These are phyloP conservation scores for Apis mellifera DNA, from an alignment of 1,140 invertebrate species.

Conservation along the genomic window DNA sequence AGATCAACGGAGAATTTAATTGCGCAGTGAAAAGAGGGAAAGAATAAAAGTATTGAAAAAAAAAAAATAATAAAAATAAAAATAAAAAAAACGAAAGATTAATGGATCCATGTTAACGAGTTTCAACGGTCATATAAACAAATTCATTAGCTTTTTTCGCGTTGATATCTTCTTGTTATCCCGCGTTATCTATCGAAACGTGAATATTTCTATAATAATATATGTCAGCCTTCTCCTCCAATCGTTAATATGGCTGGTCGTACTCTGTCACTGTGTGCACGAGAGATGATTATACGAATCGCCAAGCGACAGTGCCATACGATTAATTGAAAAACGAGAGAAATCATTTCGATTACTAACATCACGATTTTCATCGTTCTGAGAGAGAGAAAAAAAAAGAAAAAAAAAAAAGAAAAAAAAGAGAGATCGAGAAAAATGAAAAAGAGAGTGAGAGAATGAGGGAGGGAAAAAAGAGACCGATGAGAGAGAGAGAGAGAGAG, in stretches of 20 bases:
- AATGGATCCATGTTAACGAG: background rate
- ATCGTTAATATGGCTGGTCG: conserved; percentile 55
- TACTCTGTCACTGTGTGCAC: conserved; percentile 49
- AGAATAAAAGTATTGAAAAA: background rate
- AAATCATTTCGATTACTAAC: conserved; percentile 56
- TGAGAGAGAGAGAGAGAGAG: background rate
- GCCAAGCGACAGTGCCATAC: conserved; percentile 68
- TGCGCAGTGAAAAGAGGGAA: background rate
- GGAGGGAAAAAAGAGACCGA: conserved; percentile 5
- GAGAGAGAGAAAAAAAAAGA: background rate
- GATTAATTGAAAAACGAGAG: conserved; percentile 46
- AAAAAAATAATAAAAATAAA: background rate
- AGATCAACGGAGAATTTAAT: background rate
- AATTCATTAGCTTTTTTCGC: background rate
- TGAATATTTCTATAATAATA: background rate
- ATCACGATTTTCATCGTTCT: conserved; percentile 50
- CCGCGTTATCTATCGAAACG: background rate
- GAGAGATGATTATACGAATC: conserved; percentile 63
- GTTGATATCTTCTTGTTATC: background rate
- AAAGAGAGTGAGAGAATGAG: conserved; percentile 4
- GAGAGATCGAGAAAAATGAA: background rate
- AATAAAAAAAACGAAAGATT: background rate
- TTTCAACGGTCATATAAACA: background rate
- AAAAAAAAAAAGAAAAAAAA: conserved; percentile 1
- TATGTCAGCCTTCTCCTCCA: background rate